phyloP scores from a whole-genome alignment of 1,140 invertebrate genomes.

The Andrena cerasifolii region DNA sequence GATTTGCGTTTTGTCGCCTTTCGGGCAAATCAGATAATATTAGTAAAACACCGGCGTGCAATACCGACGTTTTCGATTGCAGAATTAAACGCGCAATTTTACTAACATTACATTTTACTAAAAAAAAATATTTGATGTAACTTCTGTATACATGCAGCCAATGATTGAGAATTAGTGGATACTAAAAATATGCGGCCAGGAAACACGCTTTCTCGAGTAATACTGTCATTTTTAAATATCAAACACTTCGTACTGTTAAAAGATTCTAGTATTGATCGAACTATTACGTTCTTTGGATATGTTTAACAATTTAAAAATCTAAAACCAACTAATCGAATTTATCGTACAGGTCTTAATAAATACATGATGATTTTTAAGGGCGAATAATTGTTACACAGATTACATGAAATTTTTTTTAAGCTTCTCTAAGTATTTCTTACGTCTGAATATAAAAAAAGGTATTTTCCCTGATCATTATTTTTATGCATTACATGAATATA shows the following conservation, averaged over 20 bases:
- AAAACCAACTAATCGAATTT: constrained; percentile 41
- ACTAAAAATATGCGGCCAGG: neutral
- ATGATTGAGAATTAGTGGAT: constrained; percentile 30
- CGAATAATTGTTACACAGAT: constrained; percentile 16
- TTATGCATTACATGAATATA: constrained; percentile 47
- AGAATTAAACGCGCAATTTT: constrained; percentile 43
- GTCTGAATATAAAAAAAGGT: constrained; percentile 31
- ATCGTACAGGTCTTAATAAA: constrained; percentile 34
- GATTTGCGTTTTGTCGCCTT: constrained; percentile 46
- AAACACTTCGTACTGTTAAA: constrained; percentile 13
- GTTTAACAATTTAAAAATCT: constrained; percentile 46
- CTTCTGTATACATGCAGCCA: constrained; percentile 30
- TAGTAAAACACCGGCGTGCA: constrained; percentile 19
- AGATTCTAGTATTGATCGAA: neutral
- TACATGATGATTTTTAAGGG: constrained; percentile 29
- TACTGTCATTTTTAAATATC: neutral
- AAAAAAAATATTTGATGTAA: constrained; percentile 55
- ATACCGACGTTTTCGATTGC: constrained; percentile 12
- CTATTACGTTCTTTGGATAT: constrained; percentile 41
- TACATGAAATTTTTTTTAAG: constrained; percentile 43
- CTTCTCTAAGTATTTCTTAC: constrained; percentile 21
- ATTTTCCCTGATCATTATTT: constrained; percentile 9
- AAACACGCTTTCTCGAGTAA: constrained; percentile 23
- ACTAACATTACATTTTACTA: constrained; percentile 54
- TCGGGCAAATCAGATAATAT: constrained; percentile 45